These are phyloP conservation scores for Dermolepida albohirtum DNA, from an alignment of 2,888 invertebrate species.

Conservation along the genomic window DNA sequence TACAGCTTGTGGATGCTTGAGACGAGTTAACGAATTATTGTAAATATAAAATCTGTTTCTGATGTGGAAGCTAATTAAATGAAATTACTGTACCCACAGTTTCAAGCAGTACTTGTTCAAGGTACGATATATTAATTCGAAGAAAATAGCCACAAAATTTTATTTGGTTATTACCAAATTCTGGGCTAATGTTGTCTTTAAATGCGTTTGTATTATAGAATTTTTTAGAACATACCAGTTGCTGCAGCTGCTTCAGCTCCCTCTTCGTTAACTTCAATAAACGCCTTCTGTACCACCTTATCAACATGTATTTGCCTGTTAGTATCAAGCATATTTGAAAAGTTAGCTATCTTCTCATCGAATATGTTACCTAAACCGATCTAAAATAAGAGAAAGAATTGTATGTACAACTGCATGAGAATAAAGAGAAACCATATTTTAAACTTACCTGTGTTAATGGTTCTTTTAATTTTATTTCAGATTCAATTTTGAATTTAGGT, in stretches of 20 bases:
- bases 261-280: slow-evolving; percentile 44
- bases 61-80: no score
- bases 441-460: slow-evolving; percentile 73
- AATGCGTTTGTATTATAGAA: no score
- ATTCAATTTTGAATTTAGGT: slow-evolving; percentile 86
- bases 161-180: no score
- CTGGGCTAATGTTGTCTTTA: no score
- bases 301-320: slow-evolving; percentile 63
- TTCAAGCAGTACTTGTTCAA: no score
- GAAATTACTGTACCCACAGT: no score
- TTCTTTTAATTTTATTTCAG: slow-evolving; percentile 73
- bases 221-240: slow-evolving; percentile 34
- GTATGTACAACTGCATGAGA: no score
- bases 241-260: slow-evolving; percentile 43
- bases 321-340: slow-evolving; percentile 72
- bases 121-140: no score
- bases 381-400: slow-evolving; percentile 61
- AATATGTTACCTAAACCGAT: slow-evolving; percentile 80
- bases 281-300: slow-evolving; percentile 42
- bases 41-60: no score
- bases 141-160: no score
- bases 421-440: slow-evolving; percentile 7
- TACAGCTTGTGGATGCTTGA: no score
- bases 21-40: no score
- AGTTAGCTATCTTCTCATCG: slow-evolving; percentile 68